Evolutionary conservation across 2,797 vertebrate genomes (phyloP), one percentile per base, ranked within the genome.

Genomic region (Rhinophrynus dorsalis): DNA sequence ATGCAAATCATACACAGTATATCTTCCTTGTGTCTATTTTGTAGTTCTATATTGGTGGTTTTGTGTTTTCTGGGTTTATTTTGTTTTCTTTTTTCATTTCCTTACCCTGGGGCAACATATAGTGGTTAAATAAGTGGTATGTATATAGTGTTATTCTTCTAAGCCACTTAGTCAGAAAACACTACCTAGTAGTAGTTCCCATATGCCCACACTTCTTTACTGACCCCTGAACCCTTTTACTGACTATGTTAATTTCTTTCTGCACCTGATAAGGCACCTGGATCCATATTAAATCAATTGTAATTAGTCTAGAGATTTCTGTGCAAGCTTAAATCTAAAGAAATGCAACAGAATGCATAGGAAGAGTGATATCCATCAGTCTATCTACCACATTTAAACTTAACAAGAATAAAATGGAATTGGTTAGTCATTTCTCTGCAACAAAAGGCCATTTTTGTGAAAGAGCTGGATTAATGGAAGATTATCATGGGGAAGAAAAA

Each of bases 251-350:
- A 94, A 96, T 97, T 97, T 94, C 89, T 86, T 90, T 90, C 82
- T 91, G 90, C 90, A 94, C 92, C 96, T 96, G 96, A 97, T 98
- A 99, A 98, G 94, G 84, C 93, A 94, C 92, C 92, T 94, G 94
- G 65, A 91, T 95, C 93, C 91, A 94, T 97, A 94, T 92, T 94
- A 94, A 96, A 96, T 97, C 96, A 94, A 96, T 98, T 98, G 90
- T 96, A 97, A 97, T 98, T 97, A 98, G 94, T 92, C 91, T 85
- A 84, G 86, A 85, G 90, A 80, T 82, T 86, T 88, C 80, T 78
- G 81, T 80, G 79, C 74, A 73, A 84, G 87, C 86, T 75, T 88
- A 87, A 90, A 81, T 85, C 75, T 71, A 77, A 67, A 45, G 58
- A 78, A 84, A 84, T 76, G 68, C 74, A 80, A 76, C 76, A 80